Percentiles rank a stretch among this genome's conserved stretches.
Evolutionary conservation across 2,888 invertebrate species (phyloP).

Genomic region (Julus scanicus): DNA sequence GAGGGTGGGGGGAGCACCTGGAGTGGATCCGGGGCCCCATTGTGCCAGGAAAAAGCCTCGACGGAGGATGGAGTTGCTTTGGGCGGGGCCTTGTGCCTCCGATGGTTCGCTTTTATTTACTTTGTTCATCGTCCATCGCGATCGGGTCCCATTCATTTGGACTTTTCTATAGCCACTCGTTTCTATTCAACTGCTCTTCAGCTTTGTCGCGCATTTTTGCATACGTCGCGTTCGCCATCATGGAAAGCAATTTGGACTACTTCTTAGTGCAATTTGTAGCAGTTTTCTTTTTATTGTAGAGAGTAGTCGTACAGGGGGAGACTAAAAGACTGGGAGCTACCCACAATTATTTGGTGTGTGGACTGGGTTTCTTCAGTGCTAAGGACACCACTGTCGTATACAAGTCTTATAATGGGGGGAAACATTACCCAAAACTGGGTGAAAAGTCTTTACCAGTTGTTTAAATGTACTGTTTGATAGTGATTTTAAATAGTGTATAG

Average conservation of each 20-base stretch:
- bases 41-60: background rate
- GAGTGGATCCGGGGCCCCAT: background rate
- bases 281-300: too few relatives aligned
- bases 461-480: too few relatives aligned
- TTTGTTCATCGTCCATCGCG: constrained; percentile 21
- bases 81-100: background rate
- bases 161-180: background rate
- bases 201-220: background rate
- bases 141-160: background rate
- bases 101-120: constrained; percentile 14
- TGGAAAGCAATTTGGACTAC: background rate
- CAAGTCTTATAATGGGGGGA: too few relatives aligned
- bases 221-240: background rate
- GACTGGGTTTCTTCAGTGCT: too few relatives aligned
- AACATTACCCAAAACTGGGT: too few relatives aligned
- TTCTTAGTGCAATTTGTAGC: too few relatives aligned
- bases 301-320: too few relatives aligned
- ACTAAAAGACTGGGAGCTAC: too few relatives aligned
- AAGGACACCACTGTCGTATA: too few relatives aligned
- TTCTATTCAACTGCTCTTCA: background rate
- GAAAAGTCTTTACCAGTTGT: too few relatives aligned
- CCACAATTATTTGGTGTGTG: too few relatives aligned
- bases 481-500: too few relatives aligned
- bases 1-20: background rate
- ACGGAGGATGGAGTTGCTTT: background rate